Evolutionary conservation across 2,888 invertebrate species (phyloP), one percentile per base, ranked within the genome.

Genomic region (Cylloceria caligata): DNA sequence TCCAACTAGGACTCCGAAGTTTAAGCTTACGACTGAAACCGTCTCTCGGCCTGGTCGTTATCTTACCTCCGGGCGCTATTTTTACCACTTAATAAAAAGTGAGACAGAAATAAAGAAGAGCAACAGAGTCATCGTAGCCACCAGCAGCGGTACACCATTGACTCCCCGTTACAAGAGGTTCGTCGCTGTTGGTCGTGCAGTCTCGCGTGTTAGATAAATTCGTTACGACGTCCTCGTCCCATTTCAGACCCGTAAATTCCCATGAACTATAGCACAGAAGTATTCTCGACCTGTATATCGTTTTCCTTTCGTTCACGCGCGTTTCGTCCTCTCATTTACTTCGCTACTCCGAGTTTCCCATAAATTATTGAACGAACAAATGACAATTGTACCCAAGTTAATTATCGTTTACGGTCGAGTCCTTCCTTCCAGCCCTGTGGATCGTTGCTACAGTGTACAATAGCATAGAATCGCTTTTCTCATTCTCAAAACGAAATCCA

Each of bases 151-250:
- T 42, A 75, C 75, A 83, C 75, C 81, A 73, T 77, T 77, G 74
- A 80, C 69, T 77, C 71, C n/a, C 78, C 81, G 75, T 81, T 83
- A 76, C 72, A 57, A 72, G 27, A 52, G 47, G 71, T 64, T 34
- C 73, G 42, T 30, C 42, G 45, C 68, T 45, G 57, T 65, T 60
- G 42, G 24, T 64, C 55, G 42, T 72, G 82, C 72, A 72, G 52
- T 76, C 82, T 73, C 83, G 83, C 82, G 85, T 85, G 82, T 64
- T 57, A 69, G 83, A 86, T 76, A 83, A 86, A 88, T 88, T 88
- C 86, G 87, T 86, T 83, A 87, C 86, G 86, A 86, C 78, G 77
- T 80, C 52, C 81, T 65, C 55, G 83, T 84, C 68, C 76, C 67
- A 81, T 81, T 79, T 52, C 52, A 74, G 71, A 73, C 39, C 72